Conservation (phyloP, 2,888 invertebrate species). For the Orthonevra nobilis region DNA sequence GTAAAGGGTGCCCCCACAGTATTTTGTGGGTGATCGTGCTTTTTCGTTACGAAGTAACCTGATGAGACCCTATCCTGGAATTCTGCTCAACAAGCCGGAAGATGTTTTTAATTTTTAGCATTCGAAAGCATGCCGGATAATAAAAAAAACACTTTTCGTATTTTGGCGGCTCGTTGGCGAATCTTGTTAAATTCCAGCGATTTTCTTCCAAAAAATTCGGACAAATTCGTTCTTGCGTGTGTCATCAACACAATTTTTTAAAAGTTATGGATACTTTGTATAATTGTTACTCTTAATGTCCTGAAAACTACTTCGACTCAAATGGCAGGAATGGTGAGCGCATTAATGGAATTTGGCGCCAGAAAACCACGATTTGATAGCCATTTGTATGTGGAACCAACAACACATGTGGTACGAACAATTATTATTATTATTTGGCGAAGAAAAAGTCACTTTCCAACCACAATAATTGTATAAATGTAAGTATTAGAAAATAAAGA, state of each 20-base stretch:
- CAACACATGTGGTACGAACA: no score
- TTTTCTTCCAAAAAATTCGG: no score
- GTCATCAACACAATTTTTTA: not conserved
- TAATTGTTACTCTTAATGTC: not conserved
- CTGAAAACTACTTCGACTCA: no score
- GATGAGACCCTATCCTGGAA: constrained; percentile 19
- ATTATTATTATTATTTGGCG: no score
- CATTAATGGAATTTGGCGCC: not conserved
- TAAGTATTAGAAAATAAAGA: no score
- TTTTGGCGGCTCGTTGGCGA: constrained; percentile 2
- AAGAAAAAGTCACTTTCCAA: no score
- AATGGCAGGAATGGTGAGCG: not conserved
- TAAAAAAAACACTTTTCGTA: constrained; percentile 11
- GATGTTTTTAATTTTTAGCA: constrained; percentile 8
- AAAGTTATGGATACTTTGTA: not conserved
- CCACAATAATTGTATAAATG: no score
- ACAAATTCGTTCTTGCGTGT: no score
- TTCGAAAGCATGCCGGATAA: not conserved
- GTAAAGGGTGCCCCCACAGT: constrained; percentile 1
- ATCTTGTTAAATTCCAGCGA: not conserved
- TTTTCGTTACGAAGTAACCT: constrained; percentile 24
- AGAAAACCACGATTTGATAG: not conserved
- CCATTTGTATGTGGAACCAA: constrained; percentile 14
- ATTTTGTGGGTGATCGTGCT: constrained; percentile 29
- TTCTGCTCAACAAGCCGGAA: not conserved